Evolutionary conservation across 2,797 vertebrate species (phyloP), one percentile per base, ranked within the genome.

Genomic region (Spondyliosoma cantharus): DNA sequence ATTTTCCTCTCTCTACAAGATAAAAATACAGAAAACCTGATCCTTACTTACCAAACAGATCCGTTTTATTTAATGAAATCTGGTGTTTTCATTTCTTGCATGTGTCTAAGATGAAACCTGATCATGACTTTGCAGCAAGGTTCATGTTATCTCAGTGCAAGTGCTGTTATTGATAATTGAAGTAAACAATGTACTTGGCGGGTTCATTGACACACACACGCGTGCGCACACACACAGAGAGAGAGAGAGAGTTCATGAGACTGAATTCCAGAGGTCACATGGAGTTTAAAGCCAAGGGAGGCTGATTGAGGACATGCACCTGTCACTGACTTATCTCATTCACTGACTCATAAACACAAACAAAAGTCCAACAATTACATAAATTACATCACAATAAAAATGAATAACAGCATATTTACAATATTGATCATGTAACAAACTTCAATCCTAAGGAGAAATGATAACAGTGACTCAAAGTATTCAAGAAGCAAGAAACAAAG

Each of bases 261-360:
- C 64, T 84, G 86, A 87, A 88, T 48, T 91, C 87, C 89, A 87
- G 20, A 80, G 75, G 73, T 80, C 7, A 76, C 43, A 9, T 7
- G 0, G 42, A 53, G 76, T 82, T 73, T 24, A 77, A 57, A 76
- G 48, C 20, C 50, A 49, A 70, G 15, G 20, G 7, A 45, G 6
- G n/a, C 1, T 0, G 4, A 63, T 42, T 16, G 17, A 67, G n/a
- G 45, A 22, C 52, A 83, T 78, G 46, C 58, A 66, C 9, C 24
- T 8, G 0, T 48, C 19, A 43, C 17, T n/a, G 7, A 22, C 43
- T 25, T 22, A 25, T 29, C 1, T 42, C 11, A 20, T 37, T 52
- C 15, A 56, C 16, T 3, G 0, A 46, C 48, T 54, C 17, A 37
- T 29, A 68, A 20, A 71, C 53, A 56, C 16, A 46, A n/a, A 37